Evolutionary conservation across 2,888 invertebrate genomes (phyloP).

Genomic region (Drosophila anceps): DNA sequence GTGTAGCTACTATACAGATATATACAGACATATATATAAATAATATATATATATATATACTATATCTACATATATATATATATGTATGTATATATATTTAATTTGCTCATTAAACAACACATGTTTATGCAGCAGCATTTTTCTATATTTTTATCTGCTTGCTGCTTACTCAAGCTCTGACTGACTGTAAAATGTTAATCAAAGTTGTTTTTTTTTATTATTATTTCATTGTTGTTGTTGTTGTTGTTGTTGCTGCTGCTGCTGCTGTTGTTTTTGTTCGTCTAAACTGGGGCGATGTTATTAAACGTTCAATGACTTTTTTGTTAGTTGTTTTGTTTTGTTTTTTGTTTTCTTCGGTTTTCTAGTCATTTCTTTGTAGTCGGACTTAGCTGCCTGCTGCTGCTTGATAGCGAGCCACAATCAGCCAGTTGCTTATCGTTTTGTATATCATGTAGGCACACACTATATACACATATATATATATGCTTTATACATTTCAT

Average conservation of each 20-base stretch:
- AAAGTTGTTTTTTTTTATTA: constrained; percentile 47
- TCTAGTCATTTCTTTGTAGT: constrained; percentile 32
- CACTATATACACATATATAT: background rate
- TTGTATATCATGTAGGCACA: background rate
- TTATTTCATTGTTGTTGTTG: constrained; percentile 44
- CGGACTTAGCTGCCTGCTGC: constrained; percentile 30
- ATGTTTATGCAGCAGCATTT: constrained; percentile 46
- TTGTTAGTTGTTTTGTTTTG: constrained; percentile 32
- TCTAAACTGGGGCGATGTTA: constrained; percentile 68
- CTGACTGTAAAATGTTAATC: constrained; percentile 54
- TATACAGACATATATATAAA: background rate
- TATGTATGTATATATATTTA: constrained; percentile 7
- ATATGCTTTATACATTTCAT: background rate
- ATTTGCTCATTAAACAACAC: constrained; percentile 52
- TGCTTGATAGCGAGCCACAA: constrained; percentile 40
- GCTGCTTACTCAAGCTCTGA: constrained; percentile 8
- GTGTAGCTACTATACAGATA: background rate
- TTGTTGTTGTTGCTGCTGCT: constrained; percentile 29
- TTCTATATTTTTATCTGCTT: constrained; percentile 34
- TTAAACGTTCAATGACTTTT: constrained; percentile 73
- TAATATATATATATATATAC: constrained; percentile 1
- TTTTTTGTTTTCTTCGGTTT: constrained; percentile 17
- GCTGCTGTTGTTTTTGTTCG: too few relatives aligned
- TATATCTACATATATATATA: background rate
- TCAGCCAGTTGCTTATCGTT: constrained; percentile 32